Conservation (phyloP, 2,888 invertebrate genomes). For the Dasypogon diadema region DNA sequence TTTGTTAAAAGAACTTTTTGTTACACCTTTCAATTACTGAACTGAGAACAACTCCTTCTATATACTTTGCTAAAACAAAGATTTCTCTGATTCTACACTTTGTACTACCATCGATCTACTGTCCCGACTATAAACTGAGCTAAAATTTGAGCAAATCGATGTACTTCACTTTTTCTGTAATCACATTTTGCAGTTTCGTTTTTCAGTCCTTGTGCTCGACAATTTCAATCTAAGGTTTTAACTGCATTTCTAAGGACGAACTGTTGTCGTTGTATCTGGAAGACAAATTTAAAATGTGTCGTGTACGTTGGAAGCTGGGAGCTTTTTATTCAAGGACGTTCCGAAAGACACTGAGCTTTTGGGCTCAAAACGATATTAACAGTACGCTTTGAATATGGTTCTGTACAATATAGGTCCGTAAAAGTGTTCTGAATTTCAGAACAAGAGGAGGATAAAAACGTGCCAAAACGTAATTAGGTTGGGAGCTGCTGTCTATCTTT, state of each 20-base stretch:
- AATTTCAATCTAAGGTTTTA: neutral
- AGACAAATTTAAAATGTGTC: slow-evolving; percentile 15
- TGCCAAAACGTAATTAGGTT: neutral
- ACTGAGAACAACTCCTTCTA: neutral
- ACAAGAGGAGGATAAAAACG: no score
- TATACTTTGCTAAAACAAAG: neutral
- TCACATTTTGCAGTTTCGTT: slow-evolving; percentile 39
- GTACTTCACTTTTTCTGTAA: neutral
- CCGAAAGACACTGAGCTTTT: slow-evolving; percentile 37
- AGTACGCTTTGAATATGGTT: no score
- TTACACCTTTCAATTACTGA: neutral
- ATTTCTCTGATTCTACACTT: slow-evolving; percentile 10
- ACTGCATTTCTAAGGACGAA: slow-evolving; percentile 30
- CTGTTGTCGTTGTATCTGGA: slow-evolving; percentile 44
- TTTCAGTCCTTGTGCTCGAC: no score
- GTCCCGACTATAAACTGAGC: slow-evolving; percentile 16
- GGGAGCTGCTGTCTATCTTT: neutral
- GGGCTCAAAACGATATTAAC: neutral
- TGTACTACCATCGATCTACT: slow-evolving; percentile 14
- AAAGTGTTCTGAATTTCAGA: no score
- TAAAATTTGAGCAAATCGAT: slow-evolving; percentile 31
- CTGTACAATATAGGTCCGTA: no score
- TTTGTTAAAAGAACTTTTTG: neutral
- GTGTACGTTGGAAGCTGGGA: neutral
- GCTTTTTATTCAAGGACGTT: slow-evolving; percentile 45